Evolutionary conservation across 2,888 invertebrate species (phyloP), one percentile per base, ranked within the genome.

Genomic region (Rotaria socialis): DNA sequence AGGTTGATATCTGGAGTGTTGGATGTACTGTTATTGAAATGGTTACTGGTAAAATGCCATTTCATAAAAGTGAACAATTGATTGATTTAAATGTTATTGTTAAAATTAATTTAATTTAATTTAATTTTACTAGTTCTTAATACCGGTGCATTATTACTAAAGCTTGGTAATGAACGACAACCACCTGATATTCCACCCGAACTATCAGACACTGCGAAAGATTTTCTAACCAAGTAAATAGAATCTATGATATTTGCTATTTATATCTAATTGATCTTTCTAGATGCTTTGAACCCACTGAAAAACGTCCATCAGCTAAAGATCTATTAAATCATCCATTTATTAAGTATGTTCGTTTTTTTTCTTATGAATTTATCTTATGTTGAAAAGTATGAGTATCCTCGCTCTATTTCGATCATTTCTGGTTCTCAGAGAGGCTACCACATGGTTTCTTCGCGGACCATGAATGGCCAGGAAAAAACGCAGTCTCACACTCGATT

Each of bases 21-120:
- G 84, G 84, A n/a, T 84, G 84, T 56, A 84, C 84, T 11, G 41
- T 84, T 8, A 84, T 84, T 22, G 84, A 84, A 84, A 84, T 84
- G 84, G 84, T 35, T 2, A 84, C 84, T 11, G 84, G 84, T 22
- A 84, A 84, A 56, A 52, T 56, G 41, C 84, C 84, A 41, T 84
- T 41, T 84, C 56, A 52, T 84, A 56, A 84, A 56, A 47, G 67
- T 67, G 14, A 35, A 22, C 22, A 35, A 67, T 35, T 0, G 10
- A 67, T 19, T 16, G 27, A 67, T 52, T 14, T 52, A 16, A 14
- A 4, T 52, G 3, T 52, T 52, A 3, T 52, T 35, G 1, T 35
- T 35, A 35, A 35, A 35, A 35, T 35, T 35, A 35, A 35, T 35
- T 35, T n/a, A n/a, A n/a, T n/a, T n/a, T n/a, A n/a, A 35, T 35